Evolutionary conservation across 1,140 invertebrate genomes (phyloP).

Genomic region (Littorina saxatilis): DNA sequence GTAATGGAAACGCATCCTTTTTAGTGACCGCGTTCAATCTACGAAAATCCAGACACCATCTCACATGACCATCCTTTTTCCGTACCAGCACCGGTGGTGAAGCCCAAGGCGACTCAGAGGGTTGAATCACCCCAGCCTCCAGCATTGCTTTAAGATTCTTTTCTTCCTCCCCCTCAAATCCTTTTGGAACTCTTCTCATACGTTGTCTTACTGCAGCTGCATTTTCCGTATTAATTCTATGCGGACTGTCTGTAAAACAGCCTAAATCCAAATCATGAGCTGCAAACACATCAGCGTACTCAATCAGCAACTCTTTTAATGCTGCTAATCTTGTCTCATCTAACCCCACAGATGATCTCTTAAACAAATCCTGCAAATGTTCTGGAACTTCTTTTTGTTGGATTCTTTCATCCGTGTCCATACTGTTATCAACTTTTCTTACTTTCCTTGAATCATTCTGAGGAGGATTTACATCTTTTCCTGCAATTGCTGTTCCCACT

Average conservation of each 20-base stretch:
- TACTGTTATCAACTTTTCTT: too few relatives aligned
- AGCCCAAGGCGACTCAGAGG: conserved; percentile 45
- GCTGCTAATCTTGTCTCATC: too few relatives aligned
- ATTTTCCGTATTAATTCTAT: conserved; percentile 46
- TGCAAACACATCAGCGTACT: conserved; percentile 50
- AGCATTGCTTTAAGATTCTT: conserved; percentile 42
- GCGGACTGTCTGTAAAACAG: conserved; percentile 31
- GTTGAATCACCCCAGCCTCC: conserved; percentile 45
- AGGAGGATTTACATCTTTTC: too few relatives aligned
- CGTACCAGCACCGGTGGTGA: conserved; percentile 69
- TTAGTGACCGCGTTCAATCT: conserved; percentile 74
- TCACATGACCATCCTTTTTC: conserved; percentile 77
- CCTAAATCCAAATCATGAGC: conserved; percentile 49
- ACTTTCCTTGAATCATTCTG: too few relatives aligned
- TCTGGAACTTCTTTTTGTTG: too few relatives aligned
- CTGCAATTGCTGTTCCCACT: too few relatives aligned
- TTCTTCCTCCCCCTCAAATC: conserved; percentile 44
- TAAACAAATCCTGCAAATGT: too few relatives aligned
- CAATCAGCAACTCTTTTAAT: conserved; percentile 18
- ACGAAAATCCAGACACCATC: conserved; percentile 77
- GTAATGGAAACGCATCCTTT: conserved; percentile 77
- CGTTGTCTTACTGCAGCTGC: conserved; percentile 30
- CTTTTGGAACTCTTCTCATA: conserved; percentile 32
- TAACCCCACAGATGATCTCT: too few relatives aligned
- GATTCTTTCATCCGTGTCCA: too few relatives aligned